Evolutionary conservation across 2,113 vertebrate species (phyloP).

Genomic region (Grammomys surdaster): DNA sequence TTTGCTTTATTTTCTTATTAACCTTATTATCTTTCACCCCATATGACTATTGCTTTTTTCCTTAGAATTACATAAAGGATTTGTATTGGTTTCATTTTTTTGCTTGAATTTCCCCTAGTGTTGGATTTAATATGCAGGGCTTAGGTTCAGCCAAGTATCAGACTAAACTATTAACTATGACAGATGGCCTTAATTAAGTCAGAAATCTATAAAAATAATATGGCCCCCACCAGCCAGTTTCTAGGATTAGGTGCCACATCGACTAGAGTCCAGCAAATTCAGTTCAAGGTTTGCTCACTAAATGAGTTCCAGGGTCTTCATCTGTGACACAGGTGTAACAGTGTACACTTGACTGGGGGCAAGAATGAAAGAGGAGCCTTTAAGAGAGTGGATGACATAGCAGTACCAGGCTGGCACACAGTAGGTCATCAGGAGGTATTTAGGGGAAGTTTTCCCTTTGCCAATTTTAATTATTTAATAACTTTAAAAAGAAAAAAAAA

Average conservation of each 20-base stretch:
- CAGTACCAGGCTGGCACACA: not conserved
- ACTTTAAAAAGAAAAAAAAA: not conserved
- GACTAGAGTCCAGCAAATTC: not conserved
- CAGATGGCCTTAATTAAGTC: conserved; percentile 57
- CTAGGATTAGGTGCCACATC: not conserved
- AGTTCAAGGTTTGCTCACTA: not conserved
- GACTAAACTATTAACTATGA: not conserved
- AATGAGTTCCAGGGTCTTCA: not conserved
- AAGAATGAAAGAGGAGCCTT: not conserved
- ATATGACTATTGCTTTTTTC: conserved; percentile 44
- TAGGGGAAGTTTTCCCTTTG: not conserved
- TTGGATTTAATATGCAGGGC: not conserved
- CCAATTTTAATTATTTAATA: not conserved
- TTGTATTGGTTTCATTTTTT: conserved; percentile 21
- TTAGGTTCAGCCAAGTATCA: conserved; percentile 39
- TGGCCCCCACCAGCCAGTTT: not conserved
- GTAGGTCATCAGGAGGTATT: not conserved
- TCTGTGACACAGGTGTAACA: not conserved
- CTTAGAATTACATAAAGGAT: conserved; percentile 42
- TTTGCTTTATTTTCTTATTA: not conserved
- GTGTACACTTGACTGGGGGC: not conserved
- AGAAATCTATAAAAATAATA: conserved; percentile 48
- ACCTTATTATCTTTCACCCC: conserved; percentile 41
- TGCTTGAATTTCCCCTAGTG: conserved; percentile 27
- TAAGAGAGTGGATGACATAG: not conserved